Evolutionary conservation across 2,797 vertebrate genomes (phyloP).

Genomic region (Coluber constrictor): DNA sequence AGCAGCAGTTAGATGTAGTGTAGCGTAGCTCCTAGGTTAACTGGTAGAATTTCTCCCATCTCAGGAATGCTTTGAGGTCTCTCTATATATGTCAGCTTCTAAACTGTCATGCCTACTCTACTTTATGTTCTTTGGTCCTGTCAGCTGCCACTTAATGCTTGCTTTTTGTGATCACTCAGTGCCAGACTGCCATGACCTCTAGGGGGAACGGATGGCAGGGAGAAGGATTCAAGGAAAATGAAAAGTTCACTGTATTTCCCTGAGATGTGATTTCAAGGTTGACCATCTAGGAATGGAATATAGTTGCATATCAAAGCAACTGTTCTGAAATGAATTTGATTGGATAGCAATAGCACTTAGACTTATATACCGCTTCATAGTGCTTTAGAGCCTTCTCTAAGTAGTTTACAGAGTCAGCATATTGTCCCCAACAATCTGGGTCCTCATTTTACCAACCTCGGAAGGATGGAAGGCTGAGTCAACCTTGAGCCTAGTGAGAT

Average conservation of each 20-base stretch:
- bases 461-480: no score
- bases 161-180: background rate
- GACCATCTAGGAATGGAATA: background rate
- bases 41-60: background rate
- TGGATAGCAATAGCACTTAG: background rate
- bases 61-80: background rate
- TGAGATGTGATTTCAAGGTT: background rate
- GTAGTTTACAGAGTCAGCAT: no score
- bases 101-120: background rate
- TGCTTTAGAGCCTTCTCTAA: no score
- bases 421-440: no score
- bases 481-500: no score
- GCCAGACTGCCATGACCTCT: background rate
- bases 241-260: background rate
- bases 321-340: background rate
- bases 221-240: background rate
- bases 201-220: background rate
- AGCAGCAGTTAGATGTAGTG: background rate
- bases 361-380: no score
- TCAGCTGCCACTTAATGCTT: background rate
- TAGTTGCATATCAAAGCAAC: background rate
- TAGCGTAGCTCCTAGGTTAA: background rate
- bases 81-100: background rate
- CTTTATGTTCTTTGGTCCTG: background rate
- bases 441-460: no score